Conservation (phyloP, 2,797 vertebrate genomes). For the Telmatherina bonti region DNA sequence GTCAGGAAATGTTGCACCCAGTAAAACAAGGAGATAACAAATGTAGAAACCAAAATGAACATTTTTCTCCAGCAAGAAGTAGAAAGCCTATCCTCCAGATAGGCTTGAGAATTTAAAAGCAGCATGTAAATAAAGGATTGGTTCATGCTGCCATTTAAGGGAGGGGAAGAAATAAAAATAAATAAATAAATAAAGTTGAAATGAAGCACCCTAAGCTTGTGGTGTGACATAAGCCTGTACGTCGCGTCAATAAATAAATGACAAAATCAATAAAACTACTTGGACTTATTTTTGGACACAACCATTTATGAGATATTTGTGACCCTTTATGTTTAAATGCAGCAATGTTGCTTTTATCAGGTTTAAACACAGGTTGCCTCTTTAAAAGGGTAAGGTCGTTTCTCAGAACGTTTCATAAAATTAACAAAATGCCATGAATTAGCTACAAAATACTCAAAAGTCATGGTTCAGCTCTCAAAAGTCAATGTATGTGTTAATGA, state of each 20-base stretch:
- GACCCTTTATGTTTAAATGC: background rate
- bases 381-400: too few species aligned
- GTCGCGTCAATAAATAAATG: background rate
- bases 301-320: too few species aligned
- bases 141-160: constrained; percentile 4
- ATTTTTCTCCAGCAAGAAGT: background rate
- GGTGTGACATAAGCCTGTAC: background rate
- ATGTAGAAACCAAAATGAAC: constrained; percentile 14
- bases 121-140: constrained; percentile 14
- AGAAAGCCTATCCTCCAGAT: background rate
- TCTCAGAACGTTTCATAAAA: too few species aligned
- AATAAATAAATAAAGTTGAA: constrained; percentile 8
- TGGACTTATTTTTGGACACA: background rate
- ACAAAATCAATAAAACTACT: background rate
- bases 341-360: constrained; percentile 3
- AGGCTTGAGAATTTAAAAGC: constrained; percentile 23
- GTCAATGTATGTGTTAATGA: too few species aligned
- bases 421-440: too few species aligned
- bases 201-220: background rate
- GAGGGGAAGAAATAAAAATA: constrained; percentile 1
- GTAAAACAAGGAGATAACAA: constrained; percentile 13
- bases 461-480: too few species aligned
- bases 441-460: too few species aligned
- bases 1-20: constrained; percentile 4
- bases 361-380: constrained; percentile 14